Evolutionary conservation across 2,113 vertebrate species (phyloP), one percentile per base, ranked within the genome.

Genomic region (Tenrec ecaudatus): DNA sequence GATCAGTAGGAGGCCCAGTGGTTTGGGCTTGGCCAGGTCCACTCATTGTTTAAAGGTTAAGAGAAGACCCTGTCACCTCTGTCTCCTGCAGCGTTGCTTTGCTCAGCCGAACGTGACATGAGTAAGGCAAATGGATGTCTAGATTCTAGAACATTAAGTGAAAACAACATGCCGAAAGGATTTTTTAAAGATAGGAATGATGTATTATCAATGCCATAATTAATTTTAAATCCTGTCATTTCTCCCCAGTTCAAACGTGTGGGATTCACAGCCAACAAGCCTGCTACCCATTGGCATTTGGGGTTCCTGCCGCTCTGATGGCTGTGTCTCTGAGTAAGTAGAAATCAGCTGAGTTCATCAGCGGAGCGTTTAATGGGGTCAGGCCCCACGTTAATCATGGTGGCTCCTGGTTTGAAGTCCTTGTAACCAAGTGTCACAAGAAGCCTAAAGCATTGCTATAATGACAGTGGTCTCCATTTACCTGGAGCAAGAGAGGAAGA

Each of bases 261-360:
- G 99, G 99, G 66, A 98, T 99, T 97, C 91, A 99, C 31, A 96
- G 6, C 69, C 94, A 98, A 85, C 98, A 99, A 95, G 95, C 98
- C 9, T 99, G 99, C 92, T 99, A 99, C 90, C 98, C 99, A 0
- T 97, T 99, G 68, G 99, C 99, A 6, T 99, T 99, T 47, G 99
- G 99, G 33, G 98, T 99, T 83, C 99, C 99, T 57, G 99, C 99
- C 38, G 97, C 97, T 8, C 98, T 99, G 82, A 99, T 99, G 99
- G 98, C 99, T 86, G 33, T 99, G 1, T 29, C 99, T 57, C 96
- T 99, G 12, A 71, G 99, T 99, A 98, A 98, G 99, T 96, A 92
- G 64, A 87, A 76, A 71, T 53, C 29, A 22, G 12, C 8, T 58
- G 64, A 71, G 69, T 58, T 82, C 31, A n/a, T 29, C 68, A 40